Conservation (phyloP, 1,140 invertebrate genomes). For the Cyclina sinensis region DNA sequence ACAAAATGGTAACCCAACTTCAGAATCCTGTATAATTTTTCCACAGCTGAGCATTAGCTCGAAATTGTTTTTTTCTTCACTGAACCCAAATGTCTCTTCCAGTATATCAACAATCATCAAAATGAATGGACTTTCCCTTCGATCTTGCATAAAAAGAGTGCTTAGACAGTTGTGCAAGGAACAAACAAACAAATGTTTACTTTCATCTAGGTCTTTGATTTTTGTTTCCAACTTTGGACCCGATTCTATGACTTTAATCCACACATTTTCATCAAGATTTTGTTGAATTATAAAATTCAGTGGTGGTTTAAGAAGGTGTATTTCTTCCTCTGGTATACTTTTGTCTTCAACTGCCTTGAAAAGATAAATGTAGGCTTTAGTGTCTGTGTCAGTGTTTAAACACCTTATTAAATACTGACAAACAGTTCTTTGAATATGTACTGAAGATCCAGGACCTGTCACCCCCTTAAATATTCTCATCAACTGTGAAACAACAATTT, state of each 20-base stretch:
- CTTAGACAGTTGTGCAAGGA: background rate
- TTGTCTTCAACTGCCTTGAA: background rate
- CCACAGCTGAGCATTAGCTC: conserved; percentile 6
- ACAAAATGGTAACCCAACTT: background rate
- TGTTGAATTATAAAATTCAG: background rate
- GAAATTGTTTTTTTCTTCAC: background rate
- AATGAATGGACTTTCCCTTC: background rate
- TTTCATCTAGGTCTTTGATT: background rate
- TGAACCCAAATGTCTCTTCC: background rate
- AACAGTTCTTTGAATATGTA: background rate
- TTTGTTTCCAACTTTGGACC: background rate
- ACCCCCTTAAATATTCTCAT: background rate
- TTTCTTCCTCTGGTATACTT: conserved; percentile 7
- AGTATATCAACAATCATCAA: conserved; percentile 22
- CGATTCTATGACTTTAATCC: background rate
- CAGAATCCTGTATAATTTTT: background rate
- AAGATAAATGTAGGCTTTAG: conserved; percentile 10
- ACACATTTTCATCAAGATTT: conserved; percentile 1
- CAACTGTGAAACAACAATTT: background rate
- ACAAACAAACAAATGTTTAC: background rate
- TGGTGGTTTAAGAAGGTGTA: conserved; percentile 2
- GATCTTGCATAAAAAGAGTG: background rate
- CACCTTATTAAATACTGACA: conserved; percentile 47
- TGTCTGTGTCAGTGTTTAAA: background rate
- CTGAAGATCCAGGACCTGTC: too few species aligned